Evolutionary conservation across 2,888 invertebrate species (phyloP), one percentile per base, ranked within the genome.

Genomic region (Aphidoletes aphidimyza): DNA sequence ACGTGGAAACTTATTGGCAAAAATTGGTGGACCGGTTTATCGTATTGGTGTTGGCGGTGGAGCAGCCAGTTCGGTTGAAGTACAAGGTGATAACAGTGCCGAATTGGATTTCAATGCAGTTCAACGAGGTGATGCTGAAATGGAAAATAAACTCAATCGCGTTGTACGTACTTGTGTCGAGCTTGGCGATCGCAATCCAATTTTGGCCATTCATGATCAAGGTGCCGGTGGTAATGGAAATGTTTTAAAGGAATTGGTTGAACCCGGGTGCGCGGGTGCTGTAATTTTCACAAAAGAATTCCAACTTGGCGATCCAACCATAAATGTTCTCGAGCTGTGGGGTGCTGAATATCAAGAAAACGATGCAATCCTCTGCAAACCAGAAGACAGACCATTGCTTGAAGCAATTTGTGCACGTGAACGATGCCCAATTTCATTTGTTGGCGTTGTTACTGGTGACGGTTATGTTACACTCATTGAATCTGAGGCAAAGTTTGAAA

Each of bases 171-270:
- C 96, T 0, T 99, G 99, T 88, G 91, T 97, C 45, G 99, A 99
- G 91, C 91, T 95, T 88, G 93, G 93, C 0, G 91, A 92, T 0
- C 91, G 91, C 19, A 98, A 99, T 91, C 98, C 98, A 1, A 97
- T 99, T 87, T 92, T 87, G 95, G 98, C 92, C 0, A 98, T 99
- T 87, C 99, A 99, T 89, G 99, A 99, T 91, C 99, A 99, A 92
- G 99, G 99, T 30, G 99, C 99, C 11, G 99, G 99, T n/a, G 99
- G 99, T 39, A 97, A 97, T 88, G 97, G 98, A 0, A 99, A 99
- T 89, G 99, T 99, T 0, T 89, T 99, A 42, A 99, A 99, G 88
- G 99, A 99, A 89, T 91, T 99, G 5, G 97, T 97, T 0, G 98
- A 99, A 87, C 98, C 98, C 0, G 90, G 89, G 0, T 89, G 89